Evolutionary conservation across 2,113 vertebrate species (phyloP), one percentile per base, ranked within the genome.

Genomic region (Pica pica): DNA sequence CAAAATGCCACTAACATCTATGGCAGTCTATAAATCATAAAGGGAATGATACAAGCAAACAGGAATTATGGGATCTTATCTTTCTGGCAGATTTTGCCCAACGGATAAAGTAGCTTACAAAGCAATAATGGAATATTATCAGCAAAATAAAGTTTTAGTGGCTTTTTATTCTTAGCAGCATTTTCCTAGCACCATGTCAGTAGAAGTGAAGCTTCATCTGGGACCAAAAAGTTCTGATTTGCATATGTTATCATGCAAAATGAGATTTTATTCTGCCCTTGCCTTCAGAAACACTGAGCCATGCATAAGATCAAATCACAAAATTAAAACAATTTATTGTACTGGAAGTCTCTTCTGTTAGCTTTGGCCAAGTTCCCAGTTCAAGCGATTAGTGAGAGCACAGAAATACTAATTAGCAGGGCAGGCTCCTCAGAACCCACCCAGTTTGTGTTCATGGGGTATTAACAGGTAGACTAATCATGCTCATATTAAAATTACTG

Each of bases 381-480:
- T 65, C 49, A 90, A 87, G 94, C 3, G 93, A 97, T 97, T 87
- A 97, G 94, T 83, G 95, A 92, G 95, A 95, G 96, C 96, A 96
- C 93, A 96, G 97, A 95, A 96, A 97, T 97, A 84, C 96, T 94
- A 87, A 97, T 97, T 91, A 97, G 97, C 97, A 94, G 92, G 53
- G 82, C 93, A 83, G 93, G 94, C 83, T 91, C 64, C 86, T 92
- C 94, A 87, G 82, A 64, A 55, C 61, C 76, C 84, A 44, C 47
- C 31, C 83, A 15, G 12, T 14, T 83, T 76, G 21, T 81, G 94
- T 91, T 91, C 81, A 27, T 9, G 90, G 96, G 93, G 75, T 42
- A n/a, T 82, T 88, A 94, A 87, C 90, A 94, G 91, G 89, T 33
- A 69, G 42, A 47, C 33, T 77, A 75, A 71, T 64, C 83, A 57